Conservation (phyloP, 2,888 invertebrate species). For the Cataglyphis altisquamis region DNA sequence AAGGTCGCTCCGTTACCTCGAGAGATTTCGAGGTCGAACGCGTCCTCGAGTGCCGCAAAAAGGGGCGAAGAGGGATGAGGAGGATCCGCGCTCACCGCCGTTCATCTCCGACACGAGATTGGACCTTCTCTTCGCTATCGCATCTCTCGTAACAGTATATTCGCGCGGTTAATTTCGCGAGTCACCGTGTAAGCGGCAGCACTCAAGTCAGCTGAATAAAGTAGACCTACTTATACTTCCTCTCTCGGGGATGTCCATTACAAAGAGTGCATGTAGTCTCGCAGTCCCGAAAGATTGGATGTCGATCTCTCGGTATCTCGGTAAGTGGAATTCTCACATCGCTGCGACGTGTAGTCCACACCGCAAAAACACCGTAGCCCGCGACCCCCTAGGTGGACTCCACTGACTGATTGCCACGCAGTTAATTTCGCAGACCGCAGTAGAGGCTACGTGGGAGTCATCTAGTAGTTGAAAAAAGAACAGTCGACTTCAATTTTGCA, state of each 20-base stretch:
- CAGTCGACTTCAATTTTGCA: slow-evolving; percentile 9
- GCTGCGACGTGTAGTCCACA: slow-evolving; percentile 39
- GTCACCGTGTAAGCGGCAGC: slow-evolving; percentile 50
- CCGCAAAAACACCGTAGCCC: slow-evolving; percentile 27
- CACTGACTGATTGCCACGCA: slow-evolving; percentile 39
- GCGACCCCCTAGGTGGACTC: slow-evolving; percentile 16
- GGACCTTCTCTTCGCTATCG: slow-evolving; percentile 45
- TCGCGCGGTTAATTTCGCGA: slow-evolving; percentile 69
- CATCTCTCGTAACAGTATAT: slow-evolving; percentile 68
- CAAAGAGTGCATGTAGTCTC: slow-evolving; percentile 21
- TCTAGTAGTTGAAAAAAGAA: not conserved
- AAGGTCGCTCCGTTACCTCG: slow-evolving; percentile 78
- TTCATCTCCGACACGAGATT: slow-evolving; percentile 49
- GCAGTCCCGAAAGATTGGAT: slow-evolving; percentile 1
- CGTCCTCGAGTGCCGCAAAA: slow-evolving; percentile 73
- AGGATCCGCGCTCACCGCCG: slow-evolving; percentile 30
- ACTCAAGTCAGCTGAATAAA: slow-evolving; percentile 40
- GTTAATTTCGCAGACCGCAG: slow-evolving; percentile 75
- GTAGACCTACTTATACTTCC: slow-evolving; percentile 56
- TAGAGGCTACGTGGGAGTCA: slow-evolving; percentile 23
- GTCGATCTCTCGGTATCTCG: slow-evolving; percentile 17
- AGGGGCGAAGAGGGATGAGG: slow-evolving; percentile 27
- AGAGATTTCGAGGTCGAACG: slow-evolving; percentile 75
- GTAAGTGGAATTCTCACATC: slow-evolving; percentile 63
- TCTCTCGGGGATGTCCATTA: slow-evolving; percentile 10